Conservation (phyloP, 2,113 vertebrate species). For the Petromus typicus region DNA sequence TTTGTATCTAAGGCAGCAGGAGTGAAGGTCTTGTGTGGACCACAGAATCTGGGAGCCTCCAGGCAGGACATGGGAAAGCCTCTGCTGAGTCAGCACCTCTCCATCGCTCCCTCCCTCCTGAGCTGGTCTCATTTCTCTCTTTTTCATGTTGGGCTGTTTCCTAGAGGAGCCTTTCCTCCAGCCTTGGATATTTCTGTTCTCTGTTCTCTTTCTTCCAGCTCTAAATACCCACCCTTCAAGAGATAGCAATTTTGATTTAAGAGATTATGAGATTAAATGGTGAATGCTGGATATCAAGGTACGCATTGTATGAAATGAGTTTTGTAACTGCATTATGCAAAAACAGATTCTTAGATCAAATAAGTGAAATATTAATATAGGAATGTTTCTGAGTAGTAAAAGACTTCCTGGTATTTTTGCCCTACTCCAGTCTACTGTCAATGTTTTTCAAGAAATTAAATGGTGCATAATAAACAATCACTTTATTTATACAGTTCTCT, state of each 20-base stretch:
- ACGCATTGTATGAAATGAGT: not conserved
- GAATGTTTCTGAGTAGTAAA: not conserved
- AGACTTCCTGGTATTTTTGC: not conserved
- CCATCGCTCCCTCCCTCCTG: not conserved
- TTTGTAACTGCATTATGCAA: not conserved
- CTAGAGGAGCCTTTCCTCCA: not conserved
- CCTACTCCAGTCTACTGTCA: not conserved
- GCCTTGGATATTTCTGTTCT: not conserved
- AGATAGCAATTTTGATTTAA: not conserved
- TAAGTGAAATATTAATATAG: conserved; percentile 18
- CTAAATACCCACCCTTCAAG: not conserved
- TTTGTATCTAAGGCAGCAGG: not conserved
- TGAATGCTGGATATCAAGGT: not conserved
- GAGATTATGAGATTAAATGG: conserved; percentile 3
- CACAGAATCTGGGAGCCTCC: not conserved
- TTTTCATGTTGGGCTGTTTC: not conserved
- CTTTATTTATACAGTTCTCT: not conserved
- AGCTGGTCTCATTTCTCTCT: accelerated
- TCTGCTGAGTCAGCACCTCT: not conserved
- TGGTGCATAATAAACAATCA: not conserved
- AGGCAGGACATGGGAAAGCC: not conserved
- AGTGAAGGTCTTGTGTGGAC: not conserved
- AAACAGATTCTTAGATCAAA: conserved; percentile 30
- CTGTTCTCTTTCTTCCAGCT: not conserved
- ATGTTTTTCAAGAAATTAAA: conserved; percentile 37